Evolutionary conservation across 2,888 invertebrate species (phyloP).

Genomic region (Andrena praecox): DNA sequence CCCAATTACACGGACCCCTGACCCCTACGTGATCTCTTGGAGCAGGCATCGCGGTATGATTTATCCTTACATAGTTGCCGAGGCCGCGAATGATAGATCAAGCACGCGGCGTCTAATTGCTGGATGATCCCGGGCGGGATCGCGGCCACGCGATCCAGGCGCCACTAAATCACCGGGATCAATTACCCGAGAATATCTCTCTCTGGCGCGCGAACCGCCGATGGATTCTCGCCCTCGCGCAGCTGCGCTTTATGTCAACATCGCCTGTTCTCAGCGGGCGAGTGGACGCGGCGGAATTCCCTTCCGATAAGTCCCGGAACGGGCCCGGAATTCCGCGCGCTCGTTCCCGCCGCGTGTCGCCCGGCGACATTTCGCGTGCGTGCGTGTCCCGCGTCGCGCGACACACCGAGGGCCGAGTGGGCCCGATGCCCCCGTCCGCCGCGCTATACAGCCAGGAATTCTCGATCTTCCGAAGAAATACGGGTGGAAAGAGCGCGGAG

Average conservation of each 20-base stretch:
- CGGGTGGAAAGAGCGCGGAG: constrained; percentile 11
- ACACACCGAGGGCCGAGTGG: background rate
- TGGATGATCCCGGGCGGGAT: constrained; percentile 18
- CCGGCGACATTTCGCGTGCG: constrained; percentile 4
- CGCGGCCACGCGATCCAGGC: constrained; percentile 26
- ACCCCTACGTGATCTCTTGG: no score
- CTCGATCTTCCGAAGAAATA: constrained; percentile 64
- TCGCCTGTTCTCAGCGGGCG: constrained; percentile 35
- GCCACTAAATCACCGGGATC: constrained; percentile 57
- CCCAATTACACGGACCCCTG: no score
- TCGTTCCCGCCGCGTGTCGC: constrained; percentile 31
- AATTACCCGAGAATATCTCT: constrained; percentile 35
- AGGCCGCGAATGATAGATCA: constrained; percentile 30
- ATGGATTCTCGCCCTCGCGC: constrained; percentile 42
- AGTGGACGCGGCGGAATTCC: constrained; percentile 43
- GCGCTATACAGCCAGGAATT: constrained; percentile 59
- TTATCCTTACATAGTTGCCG: background rate
- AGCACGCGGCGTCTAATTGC: constrained; percentile 9
- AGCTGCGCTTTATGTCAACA: constrained; percentile 42
- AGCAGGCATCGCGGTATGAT: constrained; percentile 8
- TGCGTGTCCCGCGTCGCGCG: constrained; percentile 16
- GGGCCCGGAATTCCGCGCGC: constrained; percentile 46
- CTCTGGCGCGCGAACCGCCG: background rate
- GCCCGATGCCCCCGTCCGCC: constrained; percentile 12
- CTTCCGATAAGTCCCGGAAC: constrained; percentile 53